These are phyloP conservation scores for Hypena proboscidalis DNA, from an alignment of 2,888 invertebrate species.

Conservation along the genomic window DNA sequence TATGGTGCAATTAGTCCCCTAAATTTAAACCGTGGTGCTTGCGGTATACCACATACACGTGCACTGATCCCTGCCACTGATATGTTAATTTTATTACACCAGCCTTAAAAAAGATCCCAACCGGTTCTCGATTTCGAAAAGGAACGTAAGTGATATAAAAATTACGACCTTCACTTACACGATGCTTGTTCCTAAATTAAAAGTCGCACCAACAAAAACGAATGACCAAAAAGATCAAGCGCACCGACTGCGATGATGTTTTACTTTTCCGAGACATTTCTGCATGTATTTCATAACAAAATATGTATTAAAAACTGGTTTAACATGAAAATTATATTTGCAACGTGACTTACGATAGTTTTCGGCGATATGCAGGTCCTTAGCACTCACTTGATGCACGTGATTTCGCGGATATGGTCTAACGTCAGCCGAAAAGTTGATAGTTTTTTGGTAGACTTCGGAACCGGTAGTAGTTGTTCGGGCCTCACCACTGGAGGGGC, in stretches of 20 bases:
- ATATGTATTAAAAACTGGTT: conserved; percentile 48
- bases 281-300: conserved; percentile 50
- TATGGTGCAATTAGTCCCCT: conserved; percentile 42
- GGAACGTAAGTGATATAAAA: conserved; percentile 77
- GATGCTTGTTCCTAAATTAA: conserved; percentile 50
- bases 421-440: conserved; percentile 37
- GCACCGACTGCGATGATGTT: conserved; percentile 33
- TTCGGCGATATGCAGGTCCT: conserved; percentile 58
- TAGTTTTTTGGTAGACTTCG: conserved; percentile 47
- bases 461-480: conserved; percentile 46
- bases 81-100: conserved; percentile 83
- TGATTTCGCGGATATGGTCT: conserved; percentile 49
- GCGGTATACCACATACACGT: conserved; percentile 50
- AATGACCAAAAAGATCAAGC: conserved; percentile 39
- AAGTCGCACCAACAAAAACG: conserved; percentile 55
- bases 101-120: conserved; percentile 74
- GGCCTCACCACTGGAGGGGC: conserved; percentile 52
- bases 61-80: conserved; percentile 70
- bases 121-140: conserved; percentile 80
- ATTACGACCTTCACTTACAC: conserved; percentile 69
- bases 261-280: conserved; percentile 52
- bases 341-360: conserved; percentile 66
- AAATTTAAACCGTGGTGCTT: conserved; percentile 46
- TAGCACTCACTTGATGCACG: conserved; percentile 62
- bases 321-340: conserved; percentile 41